Evolutionary conservation across 2,888 invertebrate species (phyloP).

Genomic region (Mellilla xanthometata): DNA sequence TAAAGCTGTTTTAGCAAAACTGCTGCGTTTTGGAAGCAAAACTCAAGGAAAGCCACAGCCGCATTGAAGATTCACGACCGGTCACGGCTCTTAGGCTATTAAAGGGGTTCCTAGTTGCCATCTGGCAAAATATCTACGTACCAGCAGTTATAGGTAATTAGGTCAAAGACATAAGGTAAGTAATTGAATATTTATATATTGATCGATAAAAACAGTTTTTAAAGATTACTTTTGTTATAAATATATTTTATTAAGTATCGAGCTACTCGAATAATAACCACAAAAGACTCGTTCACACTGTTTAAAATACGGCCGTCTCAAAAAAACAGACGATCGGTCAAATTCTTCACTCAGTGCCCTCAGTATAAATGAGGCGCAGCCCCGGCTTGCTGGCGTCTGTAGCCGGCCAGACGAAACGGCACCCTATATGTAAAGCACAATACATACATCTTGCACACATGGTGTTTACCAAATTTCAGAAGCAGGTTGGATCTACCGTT

Average conservation of each 20-base stretch:
- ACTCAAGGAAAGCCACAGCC: constrained; percentile 9
- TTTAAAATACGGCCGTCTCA: background rate
- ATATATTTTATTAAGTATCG: too few relatives aligned
- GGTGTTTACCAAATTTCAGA: background rate
- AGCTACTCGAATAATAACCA: too few relatives aligned
- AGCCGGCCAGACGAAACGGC: constrained; percentile 68
- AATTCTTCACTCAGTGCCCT: constrained; percentile 24
- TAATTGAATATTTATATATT: too few relatives aligned
- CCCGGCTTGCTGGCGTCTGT: constrained; percentile 34
- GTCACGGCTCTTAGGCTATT: constrained; percentile 4
- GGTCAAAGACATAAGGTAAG: background rate
- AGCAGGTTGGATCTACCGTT: background rate
- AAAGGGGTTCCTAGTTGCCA: constrained; percentile 18
- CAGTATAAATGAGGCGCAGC: constrained; percentile 39
- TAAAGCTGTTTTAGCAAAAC: constrained; percentile 27
- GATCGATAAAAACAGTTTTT: too few relatives aligned
- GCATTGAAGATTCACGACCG: constrained; percentile 22
- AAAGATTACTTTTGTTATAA: too few relatives aligned
- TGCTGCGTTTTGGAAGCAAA: constrained; percentile 7
- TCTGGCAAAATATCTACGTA: constrained; percentile 2
- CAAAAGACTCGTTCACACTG: too few relatives aligned
- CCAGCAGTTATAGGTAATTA: background rate
- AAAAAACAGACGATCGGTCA: constrained; percentile 5
- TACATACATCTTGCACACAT: constrained; percentile 18
- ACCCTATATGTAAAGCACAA: constrained; percentile 49